Evolutionary conservation across 2,888 invertebrate species (phyloP).

Genomic region (Laothoe populi): DNA sequence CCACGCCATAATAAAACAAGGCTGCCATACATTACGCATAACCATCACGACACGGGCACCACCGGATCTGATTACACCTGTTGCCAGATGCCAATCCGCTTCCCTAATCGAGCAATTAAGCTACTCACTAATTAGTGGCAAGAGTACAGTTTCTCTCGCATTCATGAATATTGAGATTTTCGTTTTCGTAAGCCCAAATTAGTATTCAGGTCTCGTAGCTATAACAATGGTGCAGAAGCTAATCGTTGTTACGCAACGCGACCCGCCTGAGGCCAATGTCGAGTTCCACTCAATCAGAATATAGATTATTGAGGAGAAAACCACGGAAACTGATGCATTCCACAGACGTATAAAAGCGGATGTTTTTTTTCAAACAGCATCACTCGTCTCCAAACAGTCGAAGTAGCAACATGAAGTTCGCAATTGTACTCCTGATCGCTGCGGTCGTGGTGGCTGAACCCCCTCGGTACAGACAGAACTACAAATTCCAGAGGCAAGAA

Average conservation of each 20-base stretch:
- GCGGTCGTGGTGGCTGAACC: slow-evolving; percentile 69
- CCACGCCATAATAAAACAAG: slow-evolving; percentile 52
- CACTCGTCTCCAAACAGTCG: slow-evolving; percentile 68
- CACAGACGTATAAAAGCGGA: slow-evolving; percentile 68
- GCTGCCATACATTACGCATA: slow-evolving; percentile 62
- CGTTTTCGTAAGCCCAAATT: slow-evolving; percentile 53
- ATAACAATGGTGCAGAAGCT: slow-evolving; percentile 77
- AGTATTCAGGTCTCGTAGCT: slow-evolving; percentile 65
- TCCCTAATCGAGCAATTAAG: slow-evolving; percentile 29
- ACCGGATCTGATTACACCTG: slow-evolving; percentile 29
- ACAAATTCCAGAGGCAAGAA: slow-evolving; percentile 64
- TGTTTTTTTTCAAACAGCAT: slow-evolving; percentile 56
- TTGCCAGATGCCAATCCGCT: slow-evolving; percentile 34
- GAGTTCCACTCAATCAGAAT: slow-evolving; percentile 68
- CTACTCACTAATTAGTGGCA: slow-evolving; percentile 33
- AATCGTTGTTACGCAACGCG: slow-evolving; percentile 77
- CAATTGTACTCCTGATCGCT: slow-evolving; percentile 62
- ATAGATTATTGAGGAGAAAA: slow-evolving; percentile 68
- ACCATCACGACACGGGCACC: slow-evolving; percentile 27
- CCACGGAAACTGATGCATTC: slow-evolving; percentile 65
- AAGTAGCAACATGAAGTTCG: slow-evolving; percentile 66
- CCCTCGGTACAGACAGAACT: slow-evolving; percentile 61
- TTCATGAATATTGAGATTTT: slow-evolving; percentile 75
- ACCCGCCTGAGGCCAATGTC: slow-evolving; percentile 80
- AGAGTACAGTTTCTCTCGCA: slow-evolving; percentile 57